Conservation (phyloP, 2,888 invertebrate genomes). For the Lysandra bellargus region DNA sequence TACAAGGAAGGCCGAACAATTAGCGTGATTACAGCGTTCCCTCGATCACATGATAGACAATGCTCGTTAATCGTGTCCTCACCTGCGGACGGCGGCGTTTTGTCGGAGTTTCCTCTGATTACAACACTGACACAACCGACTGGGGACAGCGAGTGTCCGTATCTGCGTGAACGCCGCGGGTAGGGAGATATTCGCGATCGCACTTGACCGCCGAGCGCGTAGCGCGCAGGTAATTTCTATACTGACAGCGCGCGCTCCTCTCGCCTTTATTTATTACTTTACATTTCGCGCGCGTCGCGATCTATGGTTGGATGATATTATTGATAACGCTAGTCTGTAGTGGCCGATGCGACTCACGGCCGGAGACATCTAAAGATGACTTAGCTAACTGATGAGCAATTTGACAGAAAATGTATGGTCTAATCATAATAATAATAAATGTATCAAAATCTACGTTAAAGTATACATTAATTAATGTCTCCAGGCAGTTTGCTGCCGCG, state of each 20-base stretch:
- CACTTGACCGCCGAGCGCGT: constrained; percentile 57
- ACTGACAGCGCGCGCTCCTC: constrained; percentile 71
- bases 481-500: not conserved
- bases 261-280: constrained; percentile 74
- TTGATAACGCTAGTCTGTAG: not conserved
- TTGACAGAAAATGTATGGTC: too few relatives aligned
- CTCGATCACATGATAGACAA: constrained; percentile 60
- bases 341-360: not conserved
- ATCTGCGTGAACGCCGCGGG: constrained; percentile 44
- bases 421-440: too few relatives aligned
- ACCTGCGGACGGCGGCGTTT: constrained; percentile 57
- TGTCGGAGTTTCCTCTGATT: constrained; percentile 52
- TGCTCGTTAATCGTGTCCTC: constrained; percentile 49
- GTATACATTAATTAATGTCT: too few relatives aligned
- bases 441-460: too few relatives aligned
- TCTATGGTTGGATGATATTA: constrained; percentile 38
- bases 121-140: constrained; percentile 66
- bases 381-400: not conserved
- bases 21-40: constrained; percentile 32
- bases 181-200: constrained; percentile 51
- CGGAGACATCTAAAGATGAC: not conserved
- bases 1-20: constrained; percentile 2
- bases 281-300: constrained; percentile 70
- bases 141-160: constrained; percentile 54
- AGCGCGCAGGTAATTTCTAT: constrained; percentile 60